phyloP scores from a whole-genome alignment of 2,888 invertebrate genomes.

The Ethmia dodecea region DNA sequence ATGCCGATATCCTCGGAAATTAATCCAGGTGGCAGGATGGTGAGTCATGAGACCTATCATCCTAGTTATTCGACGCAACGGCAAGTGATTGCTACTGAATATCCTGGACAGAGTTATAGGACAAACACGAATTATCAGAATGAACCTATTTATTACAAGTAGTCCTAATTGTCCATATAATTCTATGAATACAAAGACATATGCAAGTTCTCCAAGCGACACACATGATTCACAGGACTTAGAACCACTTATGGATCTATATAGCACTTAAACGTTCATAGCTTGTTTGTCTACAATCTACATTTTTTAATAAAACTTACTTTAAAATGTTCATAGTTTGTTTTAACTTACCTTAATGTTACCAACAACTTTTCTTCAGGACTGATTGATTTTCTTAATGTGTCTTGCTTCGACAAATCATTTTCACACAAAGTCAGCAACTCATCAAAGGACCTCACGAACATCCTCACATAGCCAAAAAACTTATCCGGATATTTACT shows the following conservation, averaged over 20 bases:
- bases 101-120: slow-evolving; percentile 15
- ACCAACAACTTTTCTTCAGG: slow-evolving; percentile 1
- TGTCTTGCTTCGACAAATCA: slow-evolving; percentile 20
- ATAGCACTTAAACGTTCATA: too few species aligned
- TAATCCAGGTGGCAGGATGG: slow-evolving; percentile 17
- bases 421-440: slow-evolving; percentile 19
- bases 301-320: too few species aligned
- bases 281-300: too few species aligned
- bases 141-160: slow-evolving; percentile 13
- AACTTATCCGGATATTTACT: slow-evolving; percentile 19
- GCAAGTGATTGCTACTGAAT: slow-evolving; percentile 15
- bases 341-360: too few species aligned
- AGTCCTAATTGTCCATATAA: slow-evolving; percentile 14
- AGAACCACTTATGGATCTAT: too few species aligned
- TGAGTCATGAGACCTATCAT: slow-evolving; percentile 16
- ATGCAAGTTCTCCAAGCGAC: too few species aligned
- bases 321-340: too few species aligned
- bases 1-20: slow-evolving; percentile 13
- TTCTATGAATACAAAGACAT: too few species aligned
- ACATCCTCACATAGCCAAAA: slow-evolving; percentile 9
- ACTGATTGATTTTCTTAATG: slow-evolving; percentile 16
- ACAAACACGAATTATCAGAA: slow-evolving; percentile 16
- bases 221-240: too few species aligned
- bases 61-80: slow-evolving; percentile 14
- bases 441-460: slow-evolving; percentile 18